Evolutionary conservation across 2,888 invertebrate genomes (phyloP).

Genomic region (Therioaphis trifolii): DNA sequence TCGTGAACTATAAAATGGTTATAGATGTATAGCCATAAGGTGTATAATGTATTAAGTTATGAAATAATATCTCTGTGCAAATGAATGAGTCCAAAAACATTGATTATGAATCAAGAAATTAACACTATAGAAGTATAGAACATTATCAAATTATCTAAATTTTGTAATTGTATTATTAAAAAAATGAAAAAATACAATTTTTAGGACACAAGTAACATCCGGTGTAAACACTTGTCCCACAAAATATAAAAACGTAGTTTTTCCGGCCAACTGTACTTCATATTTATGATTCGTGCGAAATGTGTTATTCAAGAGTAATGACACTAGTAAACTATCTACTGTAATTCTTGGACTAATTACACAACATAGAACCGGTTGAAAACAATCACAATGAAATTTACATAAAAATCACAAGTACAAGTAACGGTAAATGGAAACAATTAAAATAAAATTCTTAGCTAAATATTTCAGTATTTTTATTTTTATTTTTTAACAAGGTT

Average conservation of each 20-base stretch:
- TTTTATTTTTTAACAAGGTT: slow-evolving; percentile 11
- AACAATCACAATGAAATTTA: slow-evolving; percentile 47
- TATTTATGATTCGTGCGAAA: slow-evolving; percentile 35
- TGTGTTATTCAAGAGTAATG: slow-evolving; percentile 52
- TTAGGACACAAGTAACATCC: background rate
- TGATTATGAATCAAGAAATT: too few species aligned
- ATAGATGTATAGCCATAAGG: too few species aligned
- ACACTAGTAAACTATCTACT: background rate
- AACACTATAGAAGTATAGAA: too few species aligned
- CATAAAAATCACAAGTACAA: slow-evolving; percentile 17
- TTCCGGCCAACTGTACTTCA: slow-evolving; percentile 47
- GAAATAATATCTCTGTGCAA: too few species aligned
- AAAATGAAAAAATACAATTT: background rate
- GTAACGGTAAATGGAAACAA: slow-evolving; percentile 43
- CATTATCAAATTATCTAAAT: too few species aligned
- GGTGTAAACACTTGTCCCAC: background rate
- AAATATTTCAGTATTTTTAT: background rate
- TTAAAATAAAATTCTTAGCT: slow-evolving; percentile 3
- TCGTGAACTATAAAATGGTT: too few species aligned
- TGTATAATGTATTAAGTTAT: too few species aligned
- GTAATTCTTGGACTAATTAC: slow-evolving; percentile 41
- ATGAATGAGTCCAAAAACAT: too few species aligned
- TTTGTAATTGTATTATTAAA: background rate
- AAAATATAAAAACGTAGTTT: slow-evolving; percentile 13
- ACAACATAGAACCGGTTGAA: slow-evolving; percentile 48